Evolutionary conservation across 2,888 invertebrate species (phyloP), one percentile per base, ranked within the genome.

Genomic region (Agonum fuliginosum): DNA sequence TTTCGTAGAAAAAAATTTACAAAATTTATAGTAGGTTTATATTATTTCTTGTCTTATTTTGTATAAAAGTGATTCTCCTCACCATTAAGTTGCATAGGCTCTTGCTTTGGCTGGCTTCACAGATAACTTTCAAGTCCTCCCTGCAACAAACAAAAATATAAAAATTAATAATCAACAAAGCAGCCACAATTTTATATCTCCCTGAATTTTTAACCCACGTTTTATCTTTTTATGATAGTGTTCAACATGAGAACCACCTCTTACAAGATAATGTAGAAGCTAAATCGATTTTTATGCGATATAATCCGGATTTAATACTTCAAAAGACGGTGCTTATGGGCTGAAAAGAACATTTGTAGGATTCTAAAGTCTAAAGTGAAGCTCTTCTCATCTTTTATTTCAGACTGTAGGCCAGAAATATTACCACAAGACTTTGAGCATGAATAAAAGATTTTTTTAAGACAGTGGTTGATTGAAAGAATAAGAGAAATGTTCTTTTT

Each of bases 61-160:
- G n/a, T n/a, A n/a, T n/a, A n/a, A n/a, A n/a, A n/a, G n/a, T n/a
- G n/a, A 14, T 0, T 43, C 2, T 48, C 12, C 88, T 88, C 83
- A 89, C 89, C 89, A 89, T 89, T 80, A 88, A 84, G 83, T 88
- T 87, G 84, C 87, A 88, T 82, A 88, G 83, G 83, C 88, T 89
- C 83, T 88, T 88, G 84, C 88, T 88, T 82, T 88, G 87, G 77
- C 86, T 85, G 51, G 87, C 86, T 82, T 88, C 88, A 82, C 85
- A 86, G 79, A 87, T 87, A 76, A 86, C 85, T 81, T 86, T 84
- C 80, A 88, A 83, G 83, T 88, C 88, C 81, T 87, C 86, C 83
- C 88, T 88, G 87, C 10, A 88, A 88, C 78, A 83, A 82, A 27
- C n/a, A 54, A 78, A 41, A 48, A n/a, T n/a, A n/a, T 27, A 27